Evolutionary conservation across 2,797 vertebrate species (phyloP).

Genomic region (Chloroceryle amazona): DNA sequence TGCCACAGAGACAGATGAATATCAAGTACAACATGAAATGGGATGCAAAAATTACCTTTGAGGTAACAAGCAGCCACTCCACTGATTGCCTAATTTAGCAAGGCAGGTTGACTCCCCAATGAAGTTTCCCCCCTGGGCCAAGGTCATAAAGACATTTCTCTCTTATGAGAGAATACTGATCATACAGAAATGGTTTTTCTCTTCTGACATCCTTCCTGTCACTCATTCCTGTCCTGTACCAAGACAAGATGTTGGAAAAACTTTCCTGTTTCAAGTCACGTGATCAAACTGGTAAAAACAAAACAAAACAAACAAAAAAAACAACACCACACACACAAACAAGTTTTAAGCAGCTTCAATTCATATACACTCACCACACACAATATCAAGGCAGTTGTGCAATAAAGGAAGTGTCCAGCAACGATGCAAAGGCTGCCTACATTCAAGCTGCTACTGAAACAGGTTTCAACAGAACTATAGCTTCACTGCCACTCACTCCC

Average conservation of each 20-base stretch:
- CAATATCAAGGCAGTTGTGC: background rate
- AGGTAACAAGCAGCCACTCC: background rate
- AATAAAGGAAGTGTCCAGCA: background rate
- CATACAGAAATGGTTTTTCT: background rate
- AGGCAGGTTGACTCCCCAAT: background rate
- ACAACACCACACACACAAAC: too few species aligned
- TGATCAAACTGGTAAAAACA: background rate
- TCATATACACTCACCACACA: background rate
- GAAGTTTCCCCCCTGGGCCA: background rate
- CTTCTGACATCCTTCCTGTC: background rate
- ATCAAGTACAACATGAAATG: background rate
- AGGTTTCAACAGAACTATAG: background rate
- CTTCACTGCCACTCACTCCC: background rate
- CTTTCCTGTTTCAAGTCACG: background rate
- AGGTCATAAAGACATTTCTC: background rate
- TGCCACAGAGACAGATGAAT: background rate
- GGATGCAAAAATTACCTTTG: background rate
- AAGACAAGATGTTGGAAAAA: background rate
- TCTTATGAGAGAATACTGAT: background rate
- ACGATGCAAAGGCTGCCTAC: background rate
- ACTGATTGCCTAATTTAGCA: accelerated
- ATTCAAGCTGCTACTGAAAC: background rate
- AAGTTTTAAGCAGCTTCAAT: background rate
- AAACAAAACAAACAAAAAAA: too few species aligned
- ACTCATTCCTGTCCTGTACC: background rate